phyloP scores from a whole-genome alignment of 2,113 vertebrate species.

The Podiceps cristatus region DNA sequence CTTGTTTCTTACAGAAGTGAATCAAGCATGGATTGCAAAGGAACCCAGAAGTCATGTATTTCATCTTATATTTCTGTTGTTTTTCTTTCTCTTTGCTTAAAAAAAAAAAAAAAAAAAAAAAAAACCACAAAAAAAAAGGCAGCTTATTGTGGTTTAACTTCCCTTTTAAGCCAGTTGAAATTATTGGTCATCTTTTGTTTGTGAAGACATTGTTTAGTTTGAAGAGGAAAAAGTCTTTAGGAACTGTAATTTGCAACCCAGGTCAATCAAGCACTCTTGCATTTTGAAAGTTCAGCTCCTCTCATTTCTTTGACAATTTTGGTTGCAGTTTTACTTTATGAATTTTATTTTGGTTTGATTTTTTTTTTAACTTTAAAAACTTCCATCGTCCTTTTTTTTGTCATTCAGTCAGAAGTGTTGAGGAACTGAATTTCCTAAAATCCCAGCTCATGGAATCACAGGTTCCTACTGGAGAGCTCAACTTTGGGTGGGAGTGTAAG shows the following conservation, averaged over 20 bases:
- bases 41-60: background rate
- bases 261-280: background rate
- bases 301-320: background rate
- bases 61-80: background rate
- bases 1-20: background rate
- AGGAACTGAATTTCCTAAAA: conserved; percentile 7
- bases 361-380: background rate
- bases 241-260: background rate
- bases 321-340: background rate
- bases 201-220: background rate
- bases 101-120: background rate
- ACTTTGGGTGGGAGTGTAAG: background rate
- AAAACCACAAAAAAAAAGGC: no score
- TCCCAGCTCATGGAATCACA: background rate
- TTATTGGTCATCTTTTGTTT: conserved; percentile 9
- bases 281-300: background rate
- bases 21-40: background rate
- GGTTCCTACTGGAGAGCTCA: background rate
- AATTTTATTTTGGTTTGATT: background rate
- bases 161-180: background rate
- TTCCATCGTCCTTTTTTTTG: background rate
- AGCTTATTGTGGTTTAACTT: background rate
- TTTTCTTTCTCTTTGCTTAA: background rate
- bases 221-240: background rate
- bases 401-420: background rate